phyloP scores from a whole-genome alignment of 37 sponge, comb jelly and placozoan genomes.

The Aplysina aerophoba region DNA sequence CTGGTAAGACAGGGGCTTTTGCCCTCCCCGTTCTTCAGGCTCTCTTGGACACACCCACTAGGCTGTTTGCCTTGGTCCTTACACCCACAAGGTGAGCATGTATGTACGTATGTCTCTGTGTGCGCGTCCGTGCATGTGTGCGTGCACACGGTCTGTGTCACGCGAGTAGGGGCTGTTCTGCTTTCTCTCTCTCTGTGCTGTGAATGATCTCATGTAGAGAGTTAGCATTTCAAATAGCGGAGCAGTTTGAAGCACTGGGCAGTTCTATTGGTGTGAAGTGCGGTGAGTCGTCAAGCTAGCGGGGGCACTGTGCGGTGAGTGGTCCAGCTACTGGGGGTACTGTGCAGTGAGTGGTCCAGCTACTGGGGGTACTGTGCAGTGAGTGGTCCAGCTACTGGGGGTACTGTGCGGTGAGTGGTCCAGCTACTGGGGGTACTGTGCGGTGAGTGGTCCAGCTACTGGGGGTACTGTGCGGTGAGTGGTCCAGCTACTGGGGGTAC shows the following conservation, averaged over 20 bases:
- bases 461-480: too few relatives aligned
- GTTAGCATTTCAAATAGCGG: constrained; percentile 96
- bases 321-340: too few relatives aligned
- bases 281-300: constrained; percentile 48
- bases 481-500: too few relatives aligned
- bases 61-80: constrained; percentile 95
- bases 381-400: too few relatives aligned
- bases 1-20: constrained; percentile 98
- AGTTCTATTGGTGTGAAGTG: constrained; percentile 89
- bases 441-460: too few relatives aligned
- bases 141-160: neutral
- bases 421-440: too few relatives aligned
- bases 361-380: too few relatives aligned
- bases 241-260: constrained; percentile 96
- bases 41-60: constrained; percentile 81
- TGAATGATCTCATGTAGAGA: constrained; percentile 73
- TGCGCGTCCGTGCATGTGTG: neutral
- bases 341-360: too few relatives aligned
- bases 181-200: neutral
- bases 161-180: neutral
- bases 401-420: too few relatives aligned
- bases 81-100: constrained; percentile 88
- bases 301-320: neutral
- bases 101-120: neutral
- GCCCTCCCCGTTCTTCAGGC: constrained; percentile 94